phyloP scores from a whole-genome alignment of 1,140 invertebrate genomes.

The Aphidius ervi region DNA sequence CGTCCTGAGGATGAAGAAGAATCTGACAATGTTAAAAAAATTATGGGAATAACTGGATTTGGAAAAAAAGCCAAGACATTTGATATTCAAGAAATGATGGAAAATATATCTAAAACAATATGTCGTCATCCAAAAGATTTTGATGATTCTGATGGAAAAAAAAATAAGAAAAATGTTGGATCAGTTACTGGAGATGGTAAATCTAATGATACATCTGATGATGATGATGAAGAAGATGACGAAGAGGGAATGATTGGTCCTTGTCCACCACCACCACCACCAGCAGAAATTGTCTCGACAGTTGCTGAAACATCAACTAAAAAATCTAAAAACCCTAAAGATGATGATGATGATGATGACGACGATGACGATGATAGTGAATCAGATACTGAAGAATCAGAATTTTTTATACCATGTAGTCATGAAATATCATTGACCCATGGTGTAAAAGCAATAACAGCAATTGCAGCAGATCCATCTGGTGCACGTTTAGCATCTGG shows the following conservation, averaged over 20 bases:
- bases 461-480: conserved; percentile 85
- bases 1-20: conserved; percentile 62
- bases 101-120: conserved; percentile 48
- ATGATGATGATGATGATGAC: conserved; percentile 16
- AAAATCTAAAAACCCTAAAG: conserved; percentile 24
- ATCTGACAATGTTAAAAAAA: conserved; percentile 60
- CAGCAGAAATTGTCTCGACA: background rate
- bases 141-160: conserved; percentile 44
- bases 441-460: conserved; percentile 81
- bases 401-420: conserved; percentile 70
- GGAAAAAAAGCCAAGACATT: conserved; percentile 76
- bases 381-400: conserved; percentile 29
- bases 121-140: conserved; percentile 42
- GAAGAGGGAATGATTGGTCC: conserved; percentile 59
- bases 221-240: conserved; percentile 43
- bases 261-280: conserved; percentile 29
- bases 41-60: conserved; percentile 74
- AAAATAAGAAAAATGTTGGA: conserved; percentile 9
- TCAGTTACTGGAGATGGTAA: background rate
- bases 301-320: conserved; percentile 22
- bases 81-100: conserved; percentile 59
- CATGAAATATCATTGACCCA: conserved; percentile 82
- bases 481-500: conserved; percentile 89
- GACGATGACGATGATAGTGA: conserved; percentile 16
- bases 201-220: conserved; percentile 28